Conservation (phyloP, 1,140 invertebrate genomes). For the Sesamia nonagrioides region DNA sequence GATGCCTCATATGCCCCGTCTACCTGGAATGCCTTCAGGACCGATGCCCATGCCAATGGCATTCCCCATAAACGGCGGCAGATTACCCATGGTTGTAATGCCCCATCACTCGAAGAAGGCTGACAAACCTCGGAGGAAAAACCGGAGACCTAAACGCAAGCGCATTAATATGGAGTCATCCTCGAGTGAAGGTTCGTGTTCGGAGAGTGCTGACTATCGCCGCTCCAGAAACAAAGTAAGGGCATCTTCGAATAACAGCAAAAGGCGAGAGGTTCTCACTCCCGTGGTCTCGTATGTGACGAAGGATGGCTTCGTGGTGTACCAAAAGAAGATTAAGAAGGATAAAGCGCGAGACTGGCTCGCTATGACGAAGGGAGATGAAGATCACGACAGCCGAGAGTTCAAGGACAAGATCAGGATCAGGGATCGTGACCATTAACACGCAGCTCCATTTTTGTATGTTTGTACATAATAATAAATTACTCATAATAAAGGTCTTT, state of each 20-base stretch:
- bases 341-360: slow-evolving; percentile 75
- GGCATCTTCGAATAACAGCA: slow-evolving; percentile 26
- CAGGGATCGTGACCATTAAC: neutral
- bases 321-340: slow-evolving; percentile 78
- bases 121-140: slow-evolving; percentile 57
- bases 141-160: slow-evolving; percentile 54
- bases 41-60: slow-evolving; percentile 58
- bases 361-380: slow-evolving; percentile 48
- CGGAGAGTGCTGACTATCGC: slow-evolving; percentile 44
- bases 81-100: slow-evolving; percentile 70
- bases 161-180: slow-evolving; percentile 53
- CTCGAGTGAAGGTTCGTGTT: slow-evolving; percentile 53
- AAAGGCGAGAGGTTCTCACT: slow-evolving; percentile 57
- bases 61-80: slow-evolving; percentile 57
- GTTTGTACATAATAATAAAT: slow-evolving; percentile 3
- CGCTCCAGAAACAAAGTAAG: slow-evolving; percentile 41
- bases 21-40: slow-evolving; percentile 27
- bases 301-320: slow-evolving; percentile 73
- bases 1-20: slow-evolving; percentile 37
- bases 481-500: no score
- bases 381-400: slow-evolving; percentile 21
- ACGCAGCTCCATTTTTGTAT: slow-evolving; percentile 14
- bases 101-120: slow-evolving; percentile 66
- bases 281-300: slow-evolving; percentile 71
- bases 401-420: neutral